Base-by-base conservation (phyloP, 1,140 invertebrate species). In the Bombus sibiricus region DNA sequence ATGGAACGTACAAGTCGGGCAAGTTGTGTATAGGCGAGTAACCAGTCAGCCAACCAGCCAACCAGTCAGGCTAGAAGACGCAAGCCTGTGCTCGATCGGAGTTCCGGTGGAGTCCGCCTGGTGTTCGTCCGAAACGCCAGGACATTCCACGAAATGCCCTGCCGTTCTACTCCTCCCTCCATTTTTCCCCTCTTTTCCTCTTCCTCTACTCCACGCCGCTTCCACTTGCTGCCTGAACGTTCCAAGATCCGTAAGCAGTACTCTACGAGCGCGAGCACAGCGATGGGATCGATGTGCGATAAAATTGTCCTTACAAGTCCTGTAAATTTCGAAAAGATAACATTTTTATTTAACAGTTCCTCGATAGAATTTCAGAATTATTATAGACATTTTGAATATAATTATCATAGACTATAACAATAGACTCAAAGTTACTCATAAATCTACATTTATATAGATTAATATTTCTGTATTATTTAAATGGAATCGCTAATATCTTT, bases 51-150 rank as follows among this genome's bases (percentile, higher is more conserved):
- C 81, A 78, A 85, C 59, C 28, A 53, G 18, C 86, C 85, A 86
- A 86, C 87, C 89, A 85, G 90, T 89, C 73, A 78, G 73, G 77
- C 82, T 81, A 81, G 84, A 88, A 86, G 89, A 86, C 82, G 71
- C 71, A 32, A 66, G 86, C 39, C 53, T 78, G 62, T 81, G 59
- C 82, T 82, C 79, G 64, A 87, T 82, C 75, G 88, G 87, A 92
- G 92, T 93, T 93, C 92, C 91, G 91, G 86, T 88, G 92, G 87
- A 93, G 91, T 88, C 86, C 91, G 86, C 88, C 90, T 92, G 93
- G 92, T 92, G 93, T 93, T 93, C 93, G 90, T 84, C 89, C 88
- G 91, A 93, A 90, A 93, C 90, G 91, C 80, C 87, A 89, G 85
- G 89, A 90, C 89, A 93, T 93, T 93, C 93, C 92, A 92, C 86